phyloP scores from a whole-genome alignment of 2,888 invertebrate species.

The Dromius quadrimaculatus region DNA sequence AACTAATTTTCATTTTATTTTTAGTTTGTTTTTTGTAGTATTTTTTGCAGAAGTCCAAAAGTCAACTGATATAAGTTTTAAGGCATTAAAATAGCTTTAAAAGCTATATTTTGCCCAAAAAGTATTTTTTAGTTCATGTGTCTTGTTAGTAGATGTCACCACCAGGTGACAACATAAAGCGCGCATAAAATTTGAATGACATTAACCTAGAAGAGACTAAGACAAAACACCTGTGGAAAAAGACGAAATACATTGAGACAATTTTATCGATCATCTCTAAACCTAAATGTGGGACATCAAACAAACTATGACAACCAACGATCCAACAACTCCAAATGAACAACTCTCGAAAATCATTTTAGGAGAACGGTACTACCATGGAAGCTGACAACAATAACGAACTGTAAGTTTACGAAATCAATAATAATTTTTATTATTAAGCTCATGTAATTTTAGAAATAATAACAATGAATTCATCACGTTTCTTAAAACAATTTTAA shows the following conservation, averaged over 20 bases:
- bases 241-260: slow-evolving; percentile 40
- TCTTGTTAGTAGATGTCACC: slow-evolving; percentile 14
- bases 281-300: slow-evolving; percentile 45
- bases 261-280: slow-evolving; percentile 43
- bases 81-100: too few species aligned
- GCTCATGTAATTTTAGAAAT: background rate
- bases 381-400: background rate
- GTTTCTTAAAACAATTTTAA: slow-evolving; percentile 39
- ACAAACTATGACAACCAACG: slow-evolving; percentile 50
- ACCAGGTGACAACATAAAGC: background rate
- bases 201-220: slow-evolving; percentile 40
- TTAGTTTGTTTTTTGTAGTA: too few species aligned
- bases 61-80: too few species aligned
- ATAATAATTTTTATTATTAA: background rate
- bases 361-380: background rate
- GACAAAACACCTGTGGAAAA: slow-evolving; percentile 39
- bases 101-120: too few species aligned
- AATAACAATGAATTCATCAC: slow-evolving; percentile 35
- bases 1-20: too few species aligned
- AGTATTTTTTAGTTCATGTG: too few species aligned
- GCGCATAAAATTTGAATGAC: slow-evolving; percentile 47
- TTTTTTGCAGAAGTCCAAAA: too few species aligned
- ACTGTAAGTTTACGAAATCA: slow-evolving; percentile 16
- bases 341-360: background rate
- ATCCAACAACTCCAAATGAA: slow-evolving; percentile 19